Evolutionary conservation across 2,113 vertebrate genomes (phyloP).

Genomic region (Ondatra zibethicus): DNA sequence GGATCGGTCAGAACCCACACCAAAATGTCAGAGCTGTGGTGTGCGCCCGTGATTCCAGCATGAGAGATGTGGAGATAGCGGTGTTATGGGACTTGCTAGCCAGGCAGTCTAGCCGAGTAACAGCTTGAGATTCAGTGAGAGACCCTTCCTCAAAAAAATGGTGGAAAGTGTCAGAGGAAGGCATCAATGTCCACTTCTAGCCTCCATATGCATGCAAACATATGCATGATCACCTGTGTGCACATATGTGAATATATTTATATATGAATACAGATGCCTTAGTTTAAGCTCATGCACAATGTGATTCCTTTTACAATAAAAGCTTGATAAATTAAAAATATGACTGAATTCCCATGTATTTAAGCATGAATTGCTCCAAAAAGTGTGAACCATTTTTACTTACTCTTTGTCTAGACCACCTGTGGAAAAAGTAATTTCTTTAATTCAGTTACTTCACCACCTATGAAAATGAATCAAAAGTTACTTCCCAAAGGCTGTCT

Average conservation of each 20-base stretch:
- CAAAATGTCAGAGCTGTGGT: too few relatives aligned
- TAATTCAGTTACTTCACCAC: neutral
- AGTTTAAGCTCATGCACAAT: neutral
- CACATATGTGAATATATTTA: neutral
- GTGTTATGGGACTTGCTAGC: neutral
- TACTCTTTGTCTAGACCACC: neutral
- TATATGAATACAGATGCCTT: neutral
- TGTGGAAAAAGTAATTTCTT: neutral
- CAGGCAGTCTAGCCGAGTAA: neutral
- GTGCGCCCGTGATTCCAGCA: neutral
- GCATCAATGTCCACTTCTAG: neutral
- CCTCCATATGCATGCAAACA: neutral
- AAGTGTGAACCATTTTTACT: neutral
- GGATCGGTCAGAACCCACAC: neutral
- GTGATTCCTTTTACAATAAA: neutral
- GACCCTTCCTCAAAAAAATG: neutral
- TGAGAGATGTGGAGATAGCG: neutral
- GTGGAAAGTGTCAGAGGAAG: neutral
- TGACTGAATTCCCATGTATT: neutral
- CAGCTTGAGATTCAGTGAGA: neutral
- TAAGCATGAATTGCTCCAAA: neutral
- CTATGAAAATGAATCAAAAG: neutral
- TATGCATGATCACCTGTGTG: neutral
- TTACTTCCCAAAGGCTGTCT: neutral
- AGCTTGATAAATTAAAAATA: neutral